These are phyloP conservation scores for Cranoglanis bouderius DNA, from an alignment of 2,113 vertebrate species.

Conservation along the genomic window DNA sequence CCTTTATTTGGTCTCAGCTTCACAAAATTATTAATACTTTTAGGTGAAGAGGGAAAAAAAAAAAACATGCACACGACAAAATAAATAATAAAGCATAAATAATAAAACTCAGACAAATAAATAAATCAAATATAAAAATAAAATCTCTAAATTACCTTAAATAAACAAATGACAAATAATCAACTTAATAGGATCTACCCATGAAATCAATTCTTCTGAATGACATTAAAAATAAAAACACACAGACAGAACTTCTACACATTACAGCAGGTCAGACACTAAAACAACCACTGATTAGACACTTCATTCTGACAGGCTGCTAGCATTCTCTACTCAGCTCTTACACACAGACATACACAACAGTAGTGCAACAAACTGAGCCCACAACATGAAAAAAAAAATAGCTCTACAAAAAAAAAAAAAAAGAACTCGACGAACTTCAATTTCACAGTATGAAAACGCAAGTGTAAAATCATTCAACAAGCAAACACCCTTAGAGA, in stretches of 20 bases:
- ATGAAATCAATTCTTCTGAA: not conserved
- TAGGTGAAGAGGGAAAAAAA: constrained; percentile 18
- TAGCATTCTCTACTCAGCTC: not conserved
- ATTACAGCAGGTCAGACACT: not conserved
- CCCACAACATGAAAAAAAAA: not conserved
- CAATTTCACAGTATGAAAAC: not conserved
- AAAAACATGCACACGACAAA: constrained; percentile 19
- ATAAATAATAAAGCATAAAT: constrained; percentile 42
- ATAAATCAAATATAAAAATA: constrained; percentile 58
- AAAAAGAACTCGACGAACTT: not conserved
- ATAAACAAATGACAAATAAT: constrained; percentile 43
- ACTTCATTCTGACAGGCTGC: not conserved
- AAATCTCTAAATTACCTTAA: constrained; percentile 51
- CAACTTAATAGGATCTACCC: not conserved
- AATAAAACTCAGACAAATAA: constrained; percentile 64
- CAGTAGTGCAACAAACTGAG: not conserved
- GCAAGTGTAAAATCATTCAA: not conserved
- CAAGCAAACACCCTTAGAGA: not conserved
- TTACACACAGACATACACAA: not conserved
- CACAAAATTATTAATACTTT: constrained; percentile 47
- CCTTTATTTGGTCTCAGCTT: constrained; percentile 65
- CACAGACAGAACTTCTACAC: not conserved
- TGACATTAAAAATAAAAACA: constrained; percentile 26
- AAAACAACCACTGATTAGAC: not conserved
- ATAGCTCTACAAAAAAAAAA: not conserved